Evolutionary conservation across 1,140 invertebrate genomes (phyloP).

Genomic region (Drosophila pandora): DNA sequence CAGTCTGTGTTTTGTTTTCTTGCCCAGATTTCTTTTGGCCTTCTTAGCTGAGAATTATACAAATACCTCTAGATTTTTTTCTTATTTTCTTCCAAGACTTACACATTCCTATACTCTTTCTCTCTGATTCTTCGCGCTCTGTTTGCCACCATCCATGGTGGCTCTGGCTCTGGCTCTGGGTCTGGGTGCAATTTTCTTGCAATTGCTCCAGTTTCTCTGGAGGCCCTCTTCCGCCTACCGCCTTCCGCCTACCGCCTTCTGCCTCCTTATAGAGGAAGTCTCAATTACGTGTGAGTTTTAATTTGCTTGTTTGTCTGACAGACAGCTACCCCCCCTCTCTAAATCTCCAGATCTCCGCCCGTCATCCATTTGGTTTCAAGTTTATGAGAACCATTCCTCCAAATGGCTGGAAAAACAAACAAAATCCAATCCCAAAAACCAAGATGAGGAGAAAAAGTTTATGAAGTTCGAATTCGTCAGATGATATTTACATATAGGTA

Average conservation of each 20-base stretch:
- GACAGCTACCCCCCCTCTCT: constrained; percentile 12
- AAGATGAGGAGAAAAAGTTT: constrained; percentile 31
- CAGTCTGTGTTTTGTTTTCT: not conserved
- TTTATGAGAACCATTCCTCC: constrained; percentile 40
- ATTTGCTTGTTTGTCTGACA: constrained; percentile 64
- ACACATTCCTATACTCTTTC: not conserved
- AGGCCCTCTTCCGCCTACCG: not conserved
- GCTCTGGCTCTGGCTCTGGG: not conserved
- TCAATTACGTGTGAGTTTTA: constrained; percentile 67
- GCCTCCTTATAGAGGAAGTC: constrained; percentile 65
- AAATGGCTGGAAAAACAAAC: constrained; percentile 22
- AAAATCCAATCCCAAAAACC: constrained; percentile 15
- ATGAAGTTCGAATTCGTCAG: constrained; percentile 50
- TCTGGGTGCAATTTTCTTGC: constrained; percentile 65
- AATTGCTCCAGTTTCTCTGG: constrained; percentile 66
- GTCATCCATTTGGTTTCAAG: constrained; percentile 30
- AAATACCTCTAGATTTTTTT: not conserved
- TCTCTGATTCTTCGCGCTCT: constrained; percentile 21
- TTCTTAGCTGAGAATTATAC: not conserved
- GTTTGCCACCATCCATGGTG: constrained; percentile 16
- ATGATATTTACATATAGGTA: constrained; percentile 14
- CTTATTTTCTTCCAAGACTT: not conserved
- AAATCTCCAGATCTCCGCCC: not conserved
- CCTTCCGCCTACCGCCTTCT: no score
- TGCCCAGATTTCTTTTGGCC: constrained; percentile 18